phyloP scores from a whole-genome alignment of 2,888 invertebrate species.

The Leistus spinibarbis region DNA sequence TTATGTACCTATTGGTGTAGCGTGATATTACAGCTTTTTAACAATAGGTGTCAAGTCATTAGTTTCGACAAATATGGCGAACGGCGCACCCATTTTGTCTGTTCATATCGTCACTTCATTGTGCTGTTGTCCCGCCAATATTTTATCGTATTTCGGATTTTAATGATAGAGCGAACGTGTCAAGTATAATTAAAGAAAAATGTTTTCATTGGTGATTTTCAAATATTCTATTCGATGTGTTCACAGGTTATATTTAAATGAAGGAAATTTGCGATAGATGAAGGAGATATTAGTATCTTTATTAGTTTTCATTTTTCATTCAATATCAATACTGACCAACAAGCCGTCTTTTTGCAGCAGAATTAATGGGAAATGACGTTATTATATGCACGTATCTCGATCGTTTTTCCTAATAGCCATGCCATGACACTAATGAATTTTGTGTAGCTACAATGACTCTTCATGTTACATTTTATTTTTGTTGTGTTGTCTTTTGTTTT shows the following conservation, averaged over 20 bases:
- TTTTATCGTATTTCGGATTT: background rate
- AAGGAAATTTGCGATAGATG: too few species aligned
- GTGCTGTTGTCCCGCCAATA: background rate
- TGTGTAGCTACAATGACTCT: conserved; percentile 32
- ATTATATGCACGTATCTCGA: background rate
- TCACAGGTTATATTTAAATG: too few species aligned
- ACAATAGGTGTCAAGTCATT: conserved; percentile 49
- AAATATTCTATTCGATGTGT: background rate
- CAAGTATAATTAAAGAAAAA: background rate
- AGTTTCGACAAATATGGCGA: conserved; percentile 46
- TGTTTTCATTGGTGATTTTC: background rate
- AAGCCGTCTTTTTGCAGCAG: background rate
- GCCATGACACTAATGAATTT: conserved; percentile 30
- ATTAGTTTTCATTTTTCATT: too few species aligned
- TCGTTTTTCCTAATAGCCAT: background rate
- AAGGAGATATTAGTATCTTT: too few species aligned
- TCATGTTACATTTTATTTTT: conserved; percentile 20
- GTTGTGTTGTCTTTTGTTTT: conserved; percentile 34
- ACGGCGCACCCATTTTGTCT: conserved; percentile 20
- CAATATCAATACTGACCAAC: too few species aligned
- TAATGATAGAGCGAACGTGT: background rate
- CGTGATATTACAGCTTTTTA: conserved; percentile 47
- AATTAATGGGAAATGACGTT: background rate
- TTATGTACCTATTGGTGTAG: background rate
- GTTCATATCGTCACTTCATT: too few species aligned